Base-by-base conservation (phyloP, 2,888 invertebrate species). In the Sphinx pinastri region DNA sequence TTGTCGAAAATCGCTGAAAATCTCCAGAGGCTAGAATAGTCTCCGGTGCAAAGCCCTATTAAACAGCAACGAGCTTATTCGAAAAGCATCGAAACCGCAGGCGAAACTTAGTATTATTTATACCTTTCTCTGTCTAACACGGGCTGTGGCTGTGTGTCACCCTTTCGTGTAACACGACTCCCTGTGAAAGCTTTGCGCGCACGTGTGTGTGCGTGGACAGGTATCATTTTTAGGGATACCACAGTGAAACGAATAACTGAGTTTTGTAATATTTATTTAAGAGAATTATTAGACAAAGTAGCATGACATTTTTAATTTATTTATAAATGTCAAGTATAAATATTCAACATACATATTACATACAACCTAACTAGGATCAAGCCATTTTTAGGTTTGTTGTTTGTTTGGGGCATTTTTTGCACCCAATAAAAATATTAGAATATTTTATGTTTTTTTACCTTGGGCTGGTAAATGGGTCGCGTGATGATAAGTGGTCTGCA, bases 181-280 rank as follows among this genome's bases (percentile, higher is more conserved):
- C 78, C 81, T 79, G 84, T 84, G 83, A 81, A 84, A 84, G 84
- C 80, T 71, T 49, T 19, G 70, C 47, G 49, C 12, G 70, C 47
- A 49, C 12, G 67, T 73, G 77, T 86, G 85, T 85, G 86, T 70
- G 86, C 77, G 79, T 81, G 73, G 79, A 85, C 87, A 87, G 87
- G 79, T 79, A 79, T 76, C 75, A 71, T 55, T 70, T 75, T 73
- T 71, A 16, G 82, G 74, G 82, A 72, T 77, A 73, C 77, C 70
- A 67, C 73, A 38, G n/a, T n/a, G 19, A 68, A 68, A 69, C 70
- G 67, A 70, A 76, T 77, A 73, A 74, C 81, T 76, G 0, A 11
- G 25, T 38, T 77, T 71, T 71, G 8, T 77, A 80, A 79, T 73
- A 71, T 71, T 71, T 74, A 70, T 19, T 16, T 11, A 12, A 16